Conservation (phyloP, 2,888 invertebrate species). For the Patella depressa region DNA sequence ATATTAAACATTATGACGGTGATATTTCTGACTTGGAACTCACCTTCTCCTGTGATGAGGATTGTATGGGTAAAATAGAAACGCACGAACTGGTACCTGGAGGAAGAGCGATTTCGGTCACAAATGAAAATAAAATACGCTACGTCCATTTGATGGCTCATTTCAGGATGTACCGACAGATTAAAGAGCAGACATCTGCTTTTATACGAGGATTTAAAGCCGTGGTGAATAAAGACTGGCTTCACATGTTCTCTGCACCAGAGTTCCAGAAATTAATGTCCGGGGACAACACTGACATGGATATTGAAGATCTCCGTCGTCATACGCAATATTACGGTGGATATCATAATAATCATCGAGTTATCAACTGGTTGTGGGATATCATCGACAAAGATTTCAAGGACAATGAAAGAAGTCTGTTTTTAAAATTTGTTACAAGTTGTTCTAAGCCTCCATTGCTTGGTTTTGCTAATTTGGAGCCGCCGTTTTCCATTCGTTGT, state of each 20-base stretch:
- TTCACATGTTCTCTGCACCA: constrained; percentile 93
- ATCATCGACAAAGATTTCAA: constrained; percentile 95
- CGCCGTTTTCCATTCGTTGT: constrained; percentile 97
- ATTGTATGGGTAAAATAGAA: constrained; percentile 91
- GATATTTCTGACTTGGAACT: constrained; percentile 94
- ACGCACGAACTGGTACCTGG: constrained; percentile 97
- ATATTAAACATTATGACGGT: constrained; percentile 85
- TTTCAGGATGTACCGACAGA: constrained; percentile 98
- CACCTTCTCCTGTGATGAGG: constrained; percentile 96
- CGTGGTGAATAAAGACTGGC: constrained; percentile 94
- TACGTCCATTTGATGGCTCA: constrained; percentile 96
- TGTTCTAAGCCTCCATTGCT: constrained; percentile 97
- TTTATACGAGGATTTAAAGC: constrained; percentile 97
- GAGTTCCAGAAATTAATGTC: constrained; percentile 96
- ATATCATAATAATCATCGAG: constrained; percentile 97
- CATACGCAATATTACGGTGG: constrained; percentile 99
- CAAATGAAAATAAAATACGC: constrained; percentile 97
- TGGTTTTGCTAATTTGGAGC: constrained; percentile 96
- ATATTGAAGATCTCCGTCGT: constrained; percentile 76
- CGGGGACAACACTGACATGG: constrained; percentile 94
- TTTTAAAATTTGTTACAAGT: constrained; percentile 83
- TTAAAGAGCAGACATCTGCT: constrained; percentile 95
- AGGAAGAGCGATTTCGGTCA: constrained; percentile 92
- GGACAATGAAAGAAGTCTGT: constrained; percentile 91
- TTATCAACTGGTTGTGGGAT: constrained; percentile 99